These are phyloP conservation scores for Brachionus angularis DNA, from an alignment of 1,140 invertebrate species.

Conservation along the genomic window DNA sequence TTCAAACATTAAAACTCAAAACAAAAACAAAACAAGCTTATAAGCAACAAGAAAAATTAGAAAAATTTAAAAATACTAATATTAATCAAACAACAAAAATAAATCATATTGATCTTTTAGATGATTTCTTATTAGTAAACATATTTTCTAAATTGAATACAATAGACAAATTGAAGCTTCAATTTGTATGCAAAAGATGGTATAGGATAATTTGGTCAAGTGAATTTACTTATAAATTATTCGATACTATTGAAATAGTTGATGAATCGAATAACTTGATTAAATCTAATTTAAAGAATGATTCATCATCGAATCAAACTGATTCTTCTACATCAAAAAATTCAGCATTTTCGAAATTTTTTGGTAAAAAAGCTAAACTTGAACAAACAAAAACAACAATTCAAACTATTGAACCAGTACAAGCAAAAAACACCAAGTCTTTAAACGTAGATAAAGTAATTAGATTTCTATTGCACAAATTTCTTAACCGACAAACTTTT, in stretches of 20 bases:
- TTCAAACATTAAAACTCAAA: too few species aligned
- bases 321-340: too few species aligned
- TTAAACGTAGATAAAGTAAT: neutral
- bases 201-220: neutral
- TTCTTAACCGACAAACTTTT: slow-evolving; percentile 24
- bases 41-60: too few species aligned
- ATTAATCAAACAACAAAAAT: neutral
- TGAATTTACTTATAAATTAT: slow-evolving; percentile 25
- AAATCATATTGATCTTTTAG: neutral
- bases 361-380: neutral
- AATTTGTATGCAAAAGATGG: slow-evolving; percentile 30
- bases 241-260: neutral
- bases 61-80: neutral
- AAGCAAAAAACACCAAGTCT: neutral
- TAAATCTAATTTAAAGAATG: neutral
- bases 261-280: neutral
- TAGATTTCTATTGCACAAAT: slow-evolving; percentile 3
- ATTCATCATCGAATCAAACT: neutral
- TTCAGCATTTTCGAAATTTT: slow-evolving; percentile 21
- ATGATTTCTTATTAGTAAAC: slow-evolving; percentile 6
- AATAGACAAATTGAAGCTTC: neutral
- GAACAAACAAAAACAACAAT: neutral
- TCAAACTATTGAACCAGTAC: too few species aligned
- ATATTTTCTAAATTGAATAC: slow-evolving; percentile 16
- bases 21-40: too few species aligned